Base-by-base conservation (phyloP, 2,888 invertebrate genomes). In the Acronicta psi region DNA sequence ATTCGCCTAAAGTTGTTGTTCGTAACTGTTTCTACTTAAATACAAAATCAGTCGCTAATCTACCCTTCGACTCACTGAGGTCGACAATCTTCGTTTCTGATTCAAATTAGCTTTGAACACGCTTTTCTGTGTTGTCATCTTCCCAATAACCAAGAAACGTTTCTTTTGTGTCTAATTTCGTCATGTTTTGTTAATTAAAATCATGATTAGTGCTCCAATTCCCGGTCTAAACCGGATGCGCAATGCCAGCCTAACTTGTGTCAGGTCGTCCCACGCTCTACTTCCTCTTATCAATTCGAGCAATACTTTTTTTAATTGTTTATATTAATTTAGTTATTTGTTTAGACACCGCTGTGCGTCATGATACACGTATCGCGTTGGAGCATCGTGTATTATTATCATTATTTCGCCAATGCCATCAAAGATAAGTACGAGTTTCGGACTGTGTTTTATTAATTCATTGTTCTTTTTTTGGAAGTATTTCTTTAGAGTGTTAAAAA, bases 331-430 rank as follows among this genome's bases (percentile, higher is more conserved):
- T 62, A 47, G 16, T 40, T 54, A 66, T 60, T 59, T 54, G 68
- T 37, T 58, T 43, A 49, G 41, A 16, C 47, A 25, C 11, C 42
- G 47, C 49, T 50, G 54, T 52, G 49, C 70, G 74, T 52, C 54
- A 54, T 29, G 25, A 14, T 50, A 44, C 53, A 37, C 62, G 46
- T 42, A 42, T 14, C 38, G 45, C 38, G 46, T 43, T 29, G 0
- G 37, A 55, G 43, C 51, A 36, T 52, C 37, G 41, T 23, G 44
- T 38, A n/a, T 9, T 62, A 54, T 55, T 59, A 74, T 76, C 76
- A 69, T 69, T 69, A 60, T 69, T 76, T 60, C 44, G 41, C 55
- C 38, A 56, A 56, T 57, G 50, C 44, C 69, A 76, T 62, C 62
- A 18, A 45, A 46, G 73, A 75, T 75, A 63, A 72, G n/a, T 47